Percentiles rank a stretch among this genome's conserved stretches.
These are phyloP conservation scores for Cheirogaleus major DNA, from an alignment of 2,797 vertebrate species.

Conservation along the genomic window DNA sequence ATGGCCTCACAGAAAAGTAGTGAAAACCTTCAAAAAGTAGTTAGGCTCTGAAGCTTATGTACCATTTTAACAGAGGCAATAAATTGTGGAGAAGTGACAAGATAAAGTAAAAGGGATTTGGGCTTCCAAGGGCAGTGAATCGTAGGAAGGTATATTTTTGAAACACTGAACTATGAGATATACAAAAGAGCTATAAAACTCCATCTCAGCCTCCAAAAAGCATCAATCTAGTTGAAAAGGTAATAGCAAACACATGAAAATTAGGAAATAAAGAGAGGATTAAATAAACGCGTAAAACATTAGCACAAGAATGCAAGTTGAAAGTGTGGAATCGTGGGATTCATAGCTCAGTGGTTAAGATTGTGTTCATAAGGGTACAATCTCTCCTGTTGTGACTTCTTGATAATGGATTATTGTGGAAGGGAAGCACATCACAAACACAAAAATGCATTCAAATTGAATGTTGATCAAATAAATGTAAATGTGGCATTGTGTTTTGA, in stretches of 20 bases:
- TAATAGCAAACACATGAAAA: background rate
- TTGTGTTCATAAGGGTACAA: background rate
- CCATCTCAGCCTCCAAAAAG: background rate
- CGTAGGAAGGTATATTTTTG: background rate
- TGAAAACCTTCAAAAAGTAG: background rate
- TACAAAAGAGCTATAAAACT: background rate
- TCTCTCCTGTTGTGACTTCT: background rate
- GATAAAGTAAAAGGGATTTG: background rate
- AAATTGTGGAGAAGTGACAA: background rate
- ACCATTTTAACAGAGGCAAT: background rate
- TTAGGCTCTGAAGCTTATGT: background rate
- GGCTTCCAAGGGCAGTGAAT: background rate
- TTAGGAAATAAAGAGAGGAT: background rate
- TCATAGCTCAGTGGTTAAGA: background rate
- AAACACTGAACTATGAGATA: background rate
- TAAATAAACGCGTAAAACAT: background rate
- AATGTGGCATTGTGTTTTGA: background rate
- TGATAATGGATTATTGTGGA: background rate
- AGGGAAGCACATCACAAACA: background rate
- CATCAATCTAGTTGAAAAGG: background rate
- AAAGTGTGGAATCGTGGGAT: background rate
- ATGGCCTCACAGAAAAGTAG: background rate
- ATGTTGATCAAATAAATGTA: conserved; percentile 31
- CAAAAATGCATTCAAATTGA: background rate
- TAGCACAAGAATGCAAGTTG: background rate